Conservation (phyloP, 1,140 invertebrate species). For the Scaptomyza hsui region DNA sequence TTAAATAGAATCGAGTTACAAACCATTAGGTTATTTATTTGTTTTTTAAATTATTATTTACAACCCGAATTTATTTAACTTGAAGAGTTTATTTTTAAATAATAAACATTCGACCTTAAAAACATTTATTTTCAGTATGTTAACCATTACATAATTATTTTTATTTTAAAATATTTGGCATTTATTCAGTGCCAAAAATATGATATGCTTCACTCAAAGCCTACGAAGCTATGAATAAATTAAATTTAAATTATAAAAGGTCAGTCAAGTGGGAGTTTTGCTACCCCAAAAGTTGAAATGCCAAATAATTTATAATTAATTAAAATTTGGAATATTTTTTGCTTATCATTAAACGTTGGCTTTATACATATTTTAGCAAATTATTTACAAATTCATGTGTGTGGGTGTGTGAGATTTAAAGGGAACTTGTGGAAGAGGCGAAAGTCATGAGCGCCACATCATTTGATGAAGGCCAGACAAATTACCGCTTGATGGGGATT, state of each 20-base stretch:
- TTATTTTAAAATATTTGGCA: too few relatives aligned
- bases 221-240: too few relatives aligned
- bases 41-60: too few relatives aligned
- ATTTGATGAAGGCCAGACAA: slow-evolving; percentile 59
- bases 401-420: slow-evolving; percentile 14
- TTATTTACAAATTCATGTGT: slow-evolving; percentile 23
- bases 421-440: slow-evolving; percentile 3
- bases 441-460: slow-evolving; percentile 9
- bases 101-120: too few relatives aligned
- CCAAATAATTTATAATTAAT: neutral
- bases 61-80: too few relatives aligned
- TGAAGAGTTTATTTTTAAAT: too few relatives aligned
- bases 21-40: neutral
- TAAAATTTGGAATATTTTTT: neutral
- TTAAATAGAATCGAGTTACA: neutral
- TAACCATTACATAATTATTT: too few relatives aligned
- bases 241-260: neutral
- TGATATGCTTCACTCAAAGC: too few relatives aligned
- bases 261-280: neutral
- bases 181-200: too few relatives aligned
- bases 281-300: neutral
- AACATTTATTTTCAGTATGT: too few relatives aligned
- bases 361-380: slow-evolving; percentile 20
- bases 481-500: slow-evolving; percentile 47
- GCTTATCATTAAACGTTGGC: slow-evolving; percentile 1